Evolutionary conservation across 2,797 vertebrate species (phyloP), one percentile per base, ranked within the genome.

Genomic region (Forpus xanthops): DNA sequence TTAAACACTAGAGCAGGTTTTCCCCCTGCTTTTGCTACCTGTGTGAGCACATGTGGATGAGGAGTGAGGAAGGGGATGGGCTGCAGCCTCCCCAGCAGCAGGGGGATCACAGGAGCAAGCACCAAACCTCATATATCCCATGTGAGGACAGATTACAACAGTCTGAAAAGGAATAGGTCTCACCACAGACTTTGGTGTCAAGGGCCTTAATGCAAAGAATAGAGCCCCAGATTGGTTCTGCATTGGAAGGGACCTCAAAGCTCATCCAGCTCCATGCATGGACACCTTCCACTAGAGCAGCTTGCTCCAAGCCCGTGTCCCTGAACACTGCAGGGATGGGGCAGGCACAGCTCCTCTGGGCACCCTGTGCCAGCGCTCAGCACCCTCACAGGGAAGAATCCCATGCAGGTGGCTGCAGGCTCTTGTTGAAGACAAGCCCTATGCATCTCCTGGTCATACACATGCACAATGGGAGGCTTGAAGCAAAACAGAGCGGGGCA

Each of bases 401-500:
- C n/a, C 12, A 13, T 0, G 8, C 27, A 4, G 49, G 11, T 4
- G 13, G 1, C 65, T 12, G 55, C 50, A 6, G 95, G 90, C 41
- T 71, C 18, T 33, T 31, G 68, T 4, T 10, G 3, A 15, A 35
- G 55, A 19, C 17, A 24, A 89, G 88, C 83, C 75, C 91, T 18
- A 4, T 0, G 47, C 64, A 3, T 14, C 23, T 74, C 5, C 50
- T 50, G 80, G 23, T 41, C 47, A 8, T 3, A 76, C 30, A 9
- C 60, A 15, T 18, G 9, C 23, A 6, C 3, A 14, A 33, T 1
- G 21, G 83, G 89, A 72, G 50, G 13, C 79, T 7, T 30, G 31
- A 78, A 30, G 89, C 35, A 50, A 88, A 92, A 58, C 0, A 45
- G 72, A 76, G 87, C 94, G 93, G 95, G 96, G 82, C 87, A 96